Evolutionary conservation across 2,888 invertebrate species (phyloP), one percentile per base, ranked within the genome.

Genomic region (Phasia obesa): DNA sequence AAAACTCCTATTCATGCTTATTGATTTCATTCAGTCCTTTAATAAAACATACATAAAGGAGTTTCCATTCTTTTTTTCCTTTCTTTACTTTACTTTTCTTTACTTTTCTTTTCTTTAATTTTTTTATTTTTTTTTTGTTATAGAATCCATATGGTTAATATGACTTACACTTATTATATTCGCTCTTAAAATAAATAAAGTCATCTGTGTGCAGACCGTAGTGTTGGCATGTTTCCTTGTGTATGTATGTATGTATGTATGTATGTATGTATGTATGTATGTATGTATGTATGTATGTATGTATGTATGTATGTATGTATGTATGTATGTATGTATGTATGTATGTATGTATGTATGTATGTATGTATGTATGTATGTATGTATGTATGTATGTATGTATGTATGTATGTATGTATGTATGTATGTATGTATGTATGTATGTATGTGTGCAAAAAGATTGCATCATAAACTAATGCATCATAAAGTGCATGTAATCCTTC

Each of bases 391-490:
- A 0, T 21, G 3, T n/a, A 2, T 70, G 17, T 4, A n/a, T 42
- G 2, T 42, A 1, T 4, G n/a, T 11, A 35, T 11, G 1, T 35
- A 1, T 11, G 11, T 35, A 3, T 35, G 35, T 42, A 2, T 42
- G 42, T 42, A 4, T 4, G n/a, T 2, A 2, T 38, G 44, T 27
- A 17, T 23, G 23, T 11, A 9, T 51, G 23, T 15, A 0, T 21
- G 3, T n/a, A 2, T 70, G 17, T 4, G n/a, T 15, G 19, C 21
- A 27, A 11, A 31, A 64, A 65, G 55, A 80, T 57, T 55, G 49
- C 69, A 62, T 62, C 62, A 80, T 74, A 69, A 80, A 69, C 27
- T 51, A 74, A 69, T 69, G 80, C 74, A 62, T 62, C 80, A 69
- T 69, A 74, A 69, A 74, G 67, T 60, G 35, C 59, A 74, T 67